A percentile compares a stretch with the other conserved stretches of the same genome.
Evolutionary conservation across 2,888 invertebrate genomes (phyloP).

Genomic region (Meloe dianella): DNA sequence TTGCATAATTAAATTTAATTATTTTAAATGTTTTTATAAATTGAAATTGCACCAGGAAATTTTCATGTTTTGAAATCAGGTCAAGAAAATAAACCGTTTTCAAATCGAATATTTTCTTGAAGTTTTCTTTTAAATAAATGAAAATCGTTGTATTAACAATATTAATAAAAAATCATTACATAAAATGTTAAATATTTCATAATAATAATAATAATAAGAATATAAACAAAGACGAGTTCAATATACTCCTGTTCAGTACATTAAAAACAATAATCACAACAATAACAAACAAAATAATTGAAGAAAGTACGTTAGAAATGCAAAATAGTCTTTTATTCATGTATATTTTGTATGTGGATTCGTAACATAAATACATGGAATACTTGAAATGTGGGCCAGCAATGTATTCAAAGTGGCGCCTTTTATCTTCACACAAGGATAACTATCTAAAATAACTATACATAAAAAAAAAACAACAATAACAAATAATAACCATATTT

Average conservation of each 20-base stretch:
- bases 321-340: not conserved
- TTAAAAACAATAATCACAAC: not conserved
- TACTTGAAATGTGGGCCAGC: slow-evolving; percentile 4
- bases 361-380: not conserved
- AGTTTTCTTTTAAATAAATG: not conserved
- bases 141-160: too few species aligned
- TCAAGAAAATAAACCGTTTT: not conserved
- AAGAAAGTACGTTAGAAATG: not conserved
- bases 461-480: not conserved
- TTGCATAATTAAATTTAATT: slow-evolving; percentile 31
- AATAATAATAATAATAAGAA: not conserved
- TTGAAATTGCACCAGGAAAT: not conserved
- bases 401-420: slow-evolving; percentile 4
- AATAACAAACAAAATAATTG: not conserved
- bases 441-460: not conserved
- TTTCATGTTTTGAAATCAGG: not conserved
- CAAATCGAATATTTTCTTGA: too few species aligned
- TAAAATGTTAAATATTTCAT: not conserved
- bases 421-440: not conserved
- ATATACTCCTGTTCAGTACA: not conserved
- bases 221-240: not conserved
- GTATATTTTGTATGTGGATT: not conserved
- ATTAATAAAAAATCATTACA: not conserved
- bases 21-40: not conserved
- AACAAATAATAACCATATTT: not conserved